Base-by-base conservation (phyloP, 1,140 invertebrate species). In the Eumaeus atala region DNA sequence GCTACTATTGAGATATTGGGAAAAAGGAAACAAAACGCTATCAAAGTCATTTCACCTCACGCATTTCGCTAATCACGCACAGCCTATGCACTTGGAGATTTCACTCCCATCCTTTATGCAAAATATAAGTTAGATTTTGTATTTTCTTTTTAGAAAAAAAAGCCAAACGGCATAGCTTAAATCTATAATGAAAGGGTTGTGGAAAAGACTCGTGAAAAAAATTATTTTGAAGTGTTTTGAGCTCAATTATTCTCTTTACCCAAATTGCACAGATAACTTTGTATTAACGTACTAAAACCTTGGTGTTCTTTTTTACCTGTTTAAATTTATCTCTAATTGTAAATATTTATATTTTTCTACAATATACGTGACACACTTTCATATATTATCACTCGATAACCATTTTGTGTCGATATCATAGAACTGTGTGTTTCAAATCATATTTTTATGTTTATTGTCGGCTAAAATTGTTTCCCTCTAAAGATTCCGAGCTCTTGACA, bases 391-490 rank as follows among this genome's bases (percentile, higher is more conserved):
- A 77, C 73, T 62, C 21, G 71, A 75, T 80, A 80, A 80, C 74
- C 72, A 73, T 35, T 36, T 50, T 28, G 21, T 28, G 21, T 28
- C 21, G 21, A 9, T 50, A 34, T 50, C 34, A 12, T 28, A 36
- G 48, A 35, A 50, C 36, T 21, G 17, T n/a, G n/a, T 50, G 34
- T 50, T 35, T 33, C 34, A 50, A 50, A 36, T 33, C 34, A 54
- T 57, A 62, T 64, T 67, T 68, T 61, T 57, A 58, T 66, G 59
- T 70, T 70, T 66, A 50, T 74, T 28, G 21, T 28, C 21, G 21
- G 76, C 70, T 76, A 67, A 72, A 81, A 82, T 81, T 77, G 80
- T 77, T 77, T 83, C 83, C 80, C 83, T 83, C 80, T 77, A 70
- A 72, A 67, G 64, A 72, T 71, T 79, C 83, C 75, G 80, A 76